phyloP scores from a whole-genome alignment of 2,888 invertebrate species.

The Leucophenga montana region DNA sequence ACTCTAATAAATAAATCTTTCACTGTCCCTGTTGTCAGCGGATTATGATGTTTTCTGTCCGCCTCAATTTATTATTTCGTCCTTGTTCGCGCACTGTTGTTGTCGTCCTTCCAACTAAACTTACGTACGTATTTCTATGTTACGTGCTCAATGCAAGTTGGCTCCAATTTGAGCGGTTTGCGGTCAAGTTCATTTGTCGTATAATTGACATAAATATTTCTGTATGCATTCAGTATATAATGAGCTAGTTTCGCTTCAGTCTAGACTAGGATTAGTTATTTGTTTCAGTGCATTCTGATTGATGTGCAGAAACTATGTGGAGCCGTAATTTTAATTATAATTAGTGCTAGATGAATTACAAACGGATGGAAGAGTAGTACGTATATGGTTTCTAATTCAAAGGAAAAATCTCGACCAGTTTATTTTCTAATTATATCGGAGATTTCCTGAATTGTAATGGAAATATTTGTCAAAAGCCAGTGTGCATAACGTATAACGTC shows the following conservation, averaged over 20 bases:
- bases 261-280: conserved; percentile 14
- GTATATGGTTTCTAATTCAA: too few species aligned
- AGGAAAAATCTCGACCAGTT: too few species aligned
- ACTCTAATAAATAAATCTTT: too few species aligned
- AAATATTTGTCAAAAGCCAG: too few species aligned
- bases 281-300: too few species aligned
- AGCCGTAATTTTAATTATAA: too few species aligned
- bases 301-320: too few species aligned
- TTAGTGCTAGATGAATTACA: too few species aligned
- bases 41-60: conserved; percentile 45
- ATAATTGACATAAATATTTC: conserved; percentile 24
- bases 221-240: background rate
- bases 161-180: conserved; percentile 22
- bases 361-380: too few species aligned
- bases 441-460: too few species aligned
- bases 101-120: conserved; percentile 37
- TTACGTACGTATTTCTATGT: conserved; percentile 24
- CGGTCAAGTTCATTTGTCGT: conserved; percentile 26
- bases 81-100: conserved; percentile 13
- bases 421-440: too few species aligned
- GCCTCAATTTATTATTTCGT: conserved; percentile 46
- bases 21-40: background rate
- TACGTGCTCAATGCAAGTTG: background rate
- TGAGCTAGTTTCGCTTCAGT: background rate
- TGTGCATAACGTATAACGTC: too few species aligned